Base-by-base conservation (phyloP, 2,797 vertebrate genomes). In the Artibeus lituratus region DNA sequence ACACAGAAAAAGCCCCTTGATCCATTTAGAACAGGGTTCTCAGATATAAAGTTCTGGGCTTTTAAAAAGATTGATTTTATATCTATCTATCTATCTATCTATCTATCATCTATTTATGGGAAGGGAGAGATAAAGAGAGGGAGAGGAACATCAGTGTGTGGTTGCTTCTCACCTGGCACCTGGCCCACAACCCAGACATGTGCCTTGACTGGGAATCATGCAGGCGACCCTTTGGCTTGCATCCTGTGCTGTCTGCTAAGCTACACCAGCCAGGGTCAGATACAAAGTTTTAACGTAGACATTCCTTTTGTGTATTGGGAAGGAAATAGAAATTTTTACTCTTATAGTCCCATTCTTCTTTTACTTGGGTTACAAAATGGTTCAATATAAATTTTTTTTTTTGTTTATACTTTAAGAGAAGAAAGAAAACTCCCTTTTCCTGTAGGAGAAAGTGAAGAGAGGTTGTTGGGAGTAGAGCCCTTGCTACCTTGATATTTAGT, bases 211-310 rank as follows among this genome's bases (percentile, higher is more conserved):
- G 57, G 57, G 24, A 26, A 59, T 29, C 24, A 4, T 26, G 29
- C 24, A 1, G 10, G 57, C 1, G 24, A 59, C 24, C 10, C 24
- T 59, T 59, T 59, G 57, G 57, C 24, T 59, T 18, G 57, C 57
- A 59, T 1, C 57, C 57, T 1, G 1, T 4, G 10, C 24, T 59
- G 10, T 59, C 57, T 12, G 24, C 55, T 26, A 10, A 59, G 57
- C 24, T 29, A 59, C 57, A 59, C 57, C 24, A 59, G 57, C 57
- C 57, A 59, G 57, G 57, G 24, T 88, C 44, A 44, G n/a, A 2
- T 85, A 24, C n/a, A 91, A 91, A 78, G 22, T 85, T 96, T 94
- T 91, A 77, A 94, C 70, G 78, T 87, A 76, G 51, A 65, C 5
- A 26, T 42, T 89, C 91, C 32, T 91, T 95, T 86, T 86, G 14